Evolutionary conservation across 2,888 invertebrate genomes (phyloP), one percentile per base, ranked within the genome.

Genomic region (Atherix ibis): DNA sequence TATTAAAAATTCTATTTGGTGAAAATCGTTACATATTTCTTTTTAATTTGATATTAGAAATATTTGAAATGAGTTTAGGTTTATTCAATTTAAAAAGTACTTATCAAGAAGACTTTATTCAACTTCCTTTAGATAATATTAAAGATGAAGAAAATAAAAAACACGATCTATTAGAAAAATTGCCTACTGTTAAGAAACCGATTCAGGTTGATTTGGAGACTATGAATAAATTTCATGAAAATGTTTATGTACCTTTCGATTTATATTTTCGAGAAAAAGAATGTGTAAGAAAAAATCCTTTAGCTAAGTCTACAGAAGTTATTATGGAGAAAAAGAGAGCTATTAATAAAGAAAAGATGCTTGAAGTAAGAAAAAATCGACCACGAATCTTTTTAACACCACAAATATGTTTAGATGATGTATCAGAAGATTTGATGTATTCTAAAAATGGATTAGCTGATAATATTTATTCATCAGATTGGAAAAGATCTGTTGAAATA

Each of bases 401-500:
- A 10, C 45, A 45, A 34, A 41, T 46, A 13, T 35, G 26, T 18
- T 28, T 46, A 9, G 42, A 46, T 18, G 28, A 40, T 30, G 39
- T 44, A n/a, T 43, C 44, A 1, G 37, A 39, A 27, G 34, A 44
- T 13, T 18, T 41, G 3, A 43, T 43, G 40, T 43, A 43, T 16
- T 41, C 39, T 6, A 25, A 39, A 10, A 15, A 17, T 22, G 43
- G 45, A 4, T 27, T 46, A 15, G 37, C 27, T 9, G 37, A 36
- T 18, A 43, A 41, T 24, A 39, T 46, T n/a, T 46, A 46, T 14
- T 41, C 45, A 6, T 43, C 46, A 4, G 40, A 43, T 17, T 46
- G 46, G 46, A 41, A 42, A 16, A 39, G 41, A 37, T 1, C 39
- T 18, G n/a, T 26, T 29, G n/a, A 41, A 38, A n/a, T n/a, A n/a